Conservation (phyloP, 2,113 vertebrate genomes). For the Rynchops niger region DNA sequence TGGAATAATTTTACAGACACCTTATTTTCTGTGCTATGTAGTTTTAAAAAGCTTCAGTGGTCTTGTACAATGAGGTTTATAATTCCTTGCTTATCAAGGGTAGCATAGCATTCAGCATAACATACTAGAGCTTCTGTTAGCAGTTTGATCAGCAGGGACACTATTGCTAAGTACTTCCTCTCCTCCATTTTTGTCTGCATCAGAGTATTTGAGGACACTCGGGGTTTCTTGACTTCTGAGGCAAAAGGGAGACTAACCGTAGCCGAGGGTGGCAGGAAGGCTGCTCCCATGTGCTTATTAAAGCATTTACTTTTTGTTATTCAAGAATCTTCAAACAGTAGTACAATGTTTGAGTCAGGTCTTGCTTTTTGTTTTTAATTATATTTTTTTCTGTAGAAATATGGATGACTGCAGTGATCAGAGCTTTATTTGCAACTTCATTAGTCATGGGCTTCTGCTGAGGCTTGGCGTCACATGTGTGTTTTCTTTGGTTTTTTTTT, state of each 20-base stretch:
- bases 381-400: neutral
- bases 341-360: neutral
- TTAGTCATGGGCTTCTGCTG: conserved; percentile 58
- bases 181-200: neutral
- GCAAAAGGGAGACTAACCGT: neutral
- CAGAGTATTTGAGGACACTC: neutral
- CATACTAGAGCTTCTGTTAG: neutral
- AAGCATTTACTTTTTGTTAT: neutral
- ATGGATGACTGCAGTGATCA: conserved; percentile 3
- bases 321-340: neutral
- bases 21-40: neutral
- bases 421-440: neutral
- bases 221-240: neutral
- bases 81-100: neutral
- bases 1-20: neutral
- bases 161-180: neutral
- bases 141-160: neutral
- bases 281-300: neutral
- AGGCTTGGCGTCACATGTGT: conserved; percentile 30
- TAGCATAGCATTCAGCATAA: neutral
- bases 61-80: neutral
- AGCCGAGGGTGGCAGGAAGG: neutral
- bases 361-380: conserved; percentile 9
- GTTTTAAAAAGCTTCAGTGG: neutral
- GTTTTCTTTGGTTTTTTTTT: conserved; percentile 35